Evolutionary conservation across 2,888 invertebrate genomes (phyloP).

Genomic region (Ormyrus thymus): DNA sequence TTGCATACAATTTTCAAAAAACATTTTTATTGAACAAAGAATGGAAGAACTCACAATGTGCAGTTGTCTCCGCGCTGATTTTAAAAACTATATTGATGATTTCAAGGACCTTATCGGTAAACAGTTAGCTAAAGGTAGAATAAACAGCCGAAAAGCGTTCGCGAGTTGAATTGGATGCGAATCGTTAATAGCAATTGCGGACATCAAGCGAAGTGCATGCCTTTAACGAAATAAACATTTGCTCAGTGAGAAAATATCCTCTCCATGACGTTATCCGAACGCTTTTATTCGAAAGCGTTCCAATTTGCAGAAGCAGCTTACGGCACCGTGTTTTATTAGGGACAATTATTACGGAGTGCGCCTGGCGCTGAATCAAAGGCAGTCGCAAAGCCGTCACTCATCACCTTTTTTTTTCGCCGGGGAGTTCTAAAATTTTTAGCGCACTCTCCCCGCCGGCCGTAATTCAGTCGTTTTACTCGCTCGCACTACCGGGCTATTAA

Average conservation of each 20-base stretch:
- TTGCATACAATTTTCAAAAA: too few relatives aligned
- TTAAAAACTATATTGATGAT: too few relatives aligned
- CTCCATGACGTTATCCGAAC: neutral
- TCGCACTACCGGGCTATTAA: conserved; percentile 14
- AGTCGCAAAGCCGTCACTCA: neutral
- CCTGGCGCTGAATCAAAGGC: neutral
- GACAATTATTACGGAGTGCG: neutral
- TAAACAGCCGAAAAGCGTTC: too few relatives aligned
- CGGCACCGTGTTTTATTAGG: neutral
- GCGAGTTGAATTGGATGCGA: too few relatives aligned
- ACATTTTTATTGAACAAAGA: too few relatives aligned
- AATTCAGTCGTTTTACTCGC: conserved; percentile 20
- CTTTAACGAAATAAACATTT: neutral
- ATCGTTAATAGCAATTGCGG: too few relatives aligned
- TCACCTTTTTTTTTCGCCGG: neutral
- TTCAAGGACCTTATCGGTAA: too few relatives aligned
- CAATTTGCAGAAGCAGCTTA: neutral
- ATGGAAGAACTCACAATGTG: too few relatives aligned
- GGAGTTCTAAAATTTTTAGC: conserved; percentile 5
- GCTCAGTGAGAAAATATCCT: neutral
- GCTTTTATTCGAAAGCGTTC: neutral
- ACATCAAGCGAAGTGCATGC: too few relatives aligned
- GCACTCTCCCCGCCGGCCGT: neutral
- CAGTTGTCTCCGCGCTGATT: too few relatives aligned
- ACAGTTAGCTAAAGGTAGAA: too few relatives aligned